Evolutionary conservation across 2,113 vertebrate species (phyloP).

Genomic region (Archilochus colubris): DNA sequence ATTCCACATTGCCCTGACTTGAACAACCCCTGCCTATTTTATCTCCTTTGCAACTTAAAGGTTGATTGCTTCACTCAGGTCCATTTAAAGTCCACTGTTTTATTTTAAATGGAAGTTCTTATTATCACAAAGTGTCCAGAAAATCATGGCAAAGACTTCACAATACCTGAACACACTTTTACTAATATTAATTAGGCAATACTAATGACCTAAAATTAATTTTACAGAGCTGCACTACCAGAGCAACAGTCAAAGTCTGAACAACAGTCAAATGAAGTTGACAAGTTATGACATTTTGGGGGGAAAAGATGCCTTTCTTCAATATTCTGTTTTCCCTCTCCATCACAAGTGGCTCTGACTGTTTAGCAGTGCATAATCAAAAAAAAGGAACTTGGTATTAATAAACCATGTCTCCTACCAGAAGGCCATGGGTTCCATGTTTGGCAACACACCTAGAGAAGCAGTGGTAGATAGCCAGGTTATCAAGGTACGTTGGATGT

Average conservation of each 20-base stretch:
- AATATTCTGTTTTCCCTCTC: not conserved
- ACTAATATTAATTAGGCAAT: not conserved
- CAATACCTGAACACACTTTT: not conserved
- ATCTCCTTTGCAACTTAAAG: not conserved
- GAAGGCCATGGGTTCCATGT: slow-evolving; percentile 48
- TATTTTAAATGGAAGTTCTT: not conserved
- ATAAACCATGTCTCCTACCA: slow-evolving; percentile 67
- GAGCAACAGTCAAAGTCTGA: not conserved
- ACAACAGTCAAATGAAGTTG: not conserved
- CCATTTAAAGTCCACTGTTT: not conserved
- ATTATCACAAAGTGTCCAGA: not conserved
- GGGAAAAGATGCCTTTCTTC: not conserved
- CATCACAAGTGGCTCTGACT: not conserved
- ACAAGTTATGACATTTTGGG: not conserved
- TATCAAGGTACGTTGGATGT: not conserved
- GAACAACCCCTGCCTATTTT: not conserved
- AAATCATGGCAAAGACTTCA: not conserved
- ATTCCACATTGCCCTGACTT: not conserved
- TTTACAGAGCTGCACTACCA: not conserved
- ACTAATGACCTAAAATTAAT: not conserved
- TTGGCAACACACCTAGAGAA: slow-evolving; percentile 65
- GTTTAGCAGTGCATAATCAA: not conserved
- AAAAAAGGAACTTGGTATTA: not conserved
- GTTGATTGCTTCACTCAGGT: not conserved
- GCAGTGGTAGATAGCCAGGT: slow-evolving; percentile 59